phyloP scores from a whole-genome alignment of 2,113 vertebrate genomes.

The Petaurus breviceps region DNA sequence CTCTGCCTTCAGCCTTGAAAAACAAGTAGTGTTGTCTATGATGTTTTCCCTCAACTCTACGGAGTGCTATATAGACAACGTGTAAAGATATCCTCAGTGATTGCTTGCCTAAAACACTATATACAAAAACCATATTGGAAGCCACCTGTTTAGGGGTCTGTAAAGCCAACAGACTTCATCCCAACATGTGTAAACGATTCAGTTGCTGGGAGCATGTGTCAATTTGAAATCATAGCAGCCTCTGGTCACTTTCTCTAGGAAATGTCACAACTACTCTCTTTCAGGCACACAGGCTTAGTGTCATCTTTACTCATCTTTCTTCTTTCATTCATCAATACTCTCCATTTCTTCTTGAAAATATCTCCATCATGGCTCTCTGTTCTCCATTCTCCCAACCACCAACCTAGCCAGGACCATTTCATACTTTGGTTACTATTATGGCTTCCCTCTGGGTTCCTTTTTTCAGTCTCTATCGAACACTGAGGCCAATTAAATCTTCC shows the following conservation, averaged over 20 bases:
- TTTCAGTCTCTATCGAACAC: not conserved
- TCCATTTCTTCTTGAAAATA: not conserved
- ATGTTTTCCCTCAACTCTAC: not conserved
- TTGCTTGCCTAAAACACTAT: not conserved
- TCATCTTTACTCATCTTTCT: not conserved
- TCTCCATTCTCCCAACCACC: not conserved
- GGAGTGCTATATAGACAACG: not conserved
- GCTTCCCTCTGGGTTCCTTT: not conserved
- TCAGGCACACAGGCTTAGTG: not conserved
- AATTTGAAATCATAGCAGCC: not conserved
- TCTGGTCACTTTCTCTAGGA: no score
- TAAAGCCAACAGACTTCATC: not conserved
- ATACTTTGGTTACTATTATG: not conserved
- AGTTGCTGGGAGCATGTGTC: not conserved
- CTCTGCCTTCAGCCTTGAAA: not conserved
- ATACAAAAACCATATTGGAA: not conserved
- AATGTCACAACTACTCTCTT: not conserved
- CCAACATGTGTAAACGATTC: no score
- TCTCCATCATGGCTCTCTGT: not conserved
- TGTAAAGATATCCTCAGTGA: not conserved
- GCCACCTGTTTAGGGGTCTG: not conserved
- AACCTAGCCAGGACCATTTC: not conserved
- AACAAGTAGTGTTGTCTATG: not conserved
- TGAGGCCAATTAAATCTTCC: not conserved
- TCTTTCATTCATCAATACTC: not conserved